Conservation (phyloP, 2,797 vertebrate genomes). For the Thunnus albacares region DNA sequence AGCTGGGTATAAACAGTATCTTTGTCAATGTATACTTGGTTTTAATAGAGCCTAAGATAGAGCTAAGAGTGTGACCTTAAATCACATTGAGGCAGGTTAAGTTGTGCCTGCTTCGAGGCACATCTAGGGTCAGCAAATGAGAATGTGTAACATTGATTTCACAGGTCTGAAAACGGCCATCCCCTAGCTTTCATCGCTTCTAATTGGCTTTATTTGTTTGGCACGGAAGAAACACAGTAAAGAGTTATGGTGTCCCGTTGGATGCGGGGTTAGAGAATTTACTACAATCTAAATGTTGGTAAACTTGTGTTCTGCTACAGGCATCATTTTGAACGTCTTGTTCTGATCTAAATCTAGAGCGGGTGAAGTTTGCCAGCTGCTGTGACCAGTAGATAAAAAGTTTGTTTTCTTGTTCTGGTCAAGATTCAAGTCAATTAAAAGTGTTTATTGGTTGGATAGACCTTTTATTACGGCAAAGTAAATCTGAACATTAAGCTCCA, state of each 20-base stretch:
- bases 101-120: no score
- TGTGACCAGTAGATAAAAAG: background rate
- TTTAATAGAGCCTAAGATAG: no score
- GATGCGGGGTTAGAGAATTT: background rate
- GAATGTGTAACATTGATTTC: slow-evolving; percentile 11
- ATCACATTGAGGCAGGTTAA: background rate
- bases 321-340: background rate
- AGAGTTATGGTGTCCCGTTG: slow-evolving; percentile 7
- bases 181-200: slow-evolving; percentile 13
- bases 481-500: background rate
- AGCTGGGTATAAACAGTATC: background rate
- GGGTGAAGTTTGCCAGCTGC: slow-evolving; percentile 20
- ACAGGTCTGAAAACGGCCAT: background rate
- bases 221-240: background rate
- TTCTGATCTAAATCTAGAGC: slow-evolving; percentile 12
- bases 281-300: slow-evolving; percentile 10
- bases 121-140: background rate
- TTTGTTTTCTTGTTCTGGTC: slow-evolving; percentile 1
- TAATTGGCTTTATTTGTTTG: slow-evolving; percentile 36
- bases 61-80: background rate
- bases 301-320: background rate
- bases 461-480: background rate
- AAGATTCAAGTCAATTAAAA: slow-evolving; percentile 3
- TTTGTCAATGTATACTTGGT: background rate
- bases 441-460: background rate